Base-by-base conservation (phyloP, 2,113 vertebrate genomes). In the Aythya baeri region DNA sequence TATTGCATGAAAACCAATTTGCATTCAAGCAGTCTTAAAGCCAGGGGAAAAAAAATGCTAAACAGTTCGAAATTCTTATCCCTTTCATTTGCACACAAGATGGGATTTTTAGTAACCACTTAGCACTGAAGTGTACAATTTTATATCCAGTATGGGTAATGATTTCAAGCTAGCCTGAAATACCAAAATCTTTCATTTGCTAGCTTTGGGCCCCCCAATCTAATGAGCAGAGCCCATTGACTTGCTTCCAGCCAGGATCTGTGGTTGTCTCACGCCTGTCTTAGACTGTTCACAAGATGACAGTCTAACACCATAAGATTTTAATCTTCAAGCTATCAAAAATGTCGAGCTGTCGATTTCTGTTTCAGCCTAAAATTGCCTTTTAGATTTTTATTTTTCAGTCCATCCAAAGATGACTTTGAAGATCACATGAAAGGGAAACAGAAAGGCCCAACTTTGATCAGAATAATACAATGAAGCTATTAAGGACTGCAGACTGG, bases 381-480 rank as follows among this genome's bases (percentile, higher is more conserved):
- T 89, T 70, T 70, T 54, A 82, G 62, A 73, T 78, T 94, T 91
- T 75, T 88, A 38, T 90, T 93, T 91, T 94, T 84, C 66, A 57
- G 74, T 41, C 77, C 41, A 34, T 49, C 83, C n/a, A 76, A 93
- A 94, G 55, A 92, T 79, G 83, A 93, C 86, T 88, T 95, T 72
- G 93, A 97, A 55, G 54, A 87, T 89, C 74, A 94, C 77, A 80
- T 65, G 65, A 94, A 95, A 92, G 49, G 38, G 43, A 94, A 91
- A 83, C 38, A 80, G 75, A 83, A 93, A 92, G 32, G 17, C 46
- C 52, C 76, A 80, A 75, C 85, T 96, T 97, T 95, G 92, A 97
- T 94, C 49, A 16, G 8, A 27, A 21, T 88, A 95, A 88, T 82
- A 94, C 94, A 97, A 95, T 86, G 94, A 95, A 79, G 67, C 55